Base-by-base conservation (phyloP, 2,113 vertebrate genomes). In the Ramphastos sulfuratus region DNA sequence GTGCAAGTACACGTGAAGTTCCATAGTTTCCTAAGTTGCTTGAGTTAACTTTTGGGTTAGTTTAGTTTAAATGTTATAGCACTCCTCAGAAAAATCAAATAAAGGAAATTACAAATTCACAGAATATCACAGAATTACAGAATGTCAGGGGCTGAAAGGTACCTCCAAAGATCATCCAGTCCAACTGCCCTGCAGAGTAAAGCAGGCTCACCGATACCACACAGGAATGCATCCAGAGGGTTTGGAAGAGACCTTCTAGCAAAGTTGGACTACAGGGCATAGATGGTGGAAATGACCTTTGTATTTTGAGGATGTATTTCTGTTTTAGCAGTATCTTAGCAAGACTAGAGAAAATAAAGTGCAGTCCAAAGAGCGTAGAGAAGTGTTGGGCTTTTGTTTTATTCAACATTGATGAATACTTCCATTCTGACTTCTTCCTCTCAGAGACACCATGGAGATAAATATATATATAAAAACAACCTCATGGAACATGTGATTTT, bases 1-100 rank as follows among this genome's bases (percentile, higher is more conserved):
- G 9, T 19, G 12, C 15, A 58, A 75, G 2, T 24, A 19, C 12
- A 4, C 1, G 3, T 50, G 7, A 28, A 50, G 15, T 25, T 65
- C 23, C 7, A 1, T 7, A 19, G 7, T 69, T 90, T 44, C 50
- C 52, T 24, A n/a, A 12, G 20, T 54, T 74, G 10, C 33, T 74
- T 79, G 46, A 5, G 9, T 77, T 64, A 44, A 7, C 46, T 71
- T 82, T 54, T 31, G 20, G 16, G 77, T 79, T 76, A 33, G 48
- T 6, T 61, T 8, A 16, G 9, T n/a, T 66, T 72, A 7, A 30
- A 24, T 65, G 78, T 55, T 50, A 13, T 28, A 46, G 24, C 5
- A 30, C 0, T 0, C 18, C 13, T 55, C n/a, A 82, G 31, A 12
- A 55, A 75, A 46, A 17, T 4, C 16, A 76, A 72, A 52, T 76